These are phyloP conservation scores for Galago senegalensis DNA, from an alignment of 2,797 vertebrate species.

Conservation along the genomic window DNA sequence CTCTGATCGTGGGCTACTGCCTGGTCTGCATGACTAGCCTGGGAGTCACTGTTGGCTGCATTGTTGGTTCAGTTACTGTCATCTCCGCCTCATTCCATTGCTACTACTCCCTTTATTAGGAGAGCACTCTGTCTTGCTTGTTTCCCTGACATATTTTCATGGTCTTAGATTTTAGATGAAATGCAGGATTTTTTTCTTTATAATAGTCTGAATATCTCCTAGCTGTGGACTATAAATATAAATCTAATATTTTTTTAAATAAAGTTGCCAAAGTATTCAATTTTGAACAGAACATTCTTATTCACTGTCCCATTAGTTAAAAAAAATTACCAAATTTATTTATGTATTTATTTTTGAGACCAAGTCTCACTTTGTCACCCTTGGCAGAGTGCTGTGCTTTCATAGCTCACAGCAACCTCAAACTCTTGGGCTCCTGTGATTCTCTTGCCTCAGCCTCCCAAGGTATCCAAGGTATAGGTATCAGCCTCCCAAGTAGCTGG, in stretches of 20 bases:
- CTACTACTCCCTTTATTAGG: constrained; percentile 58
- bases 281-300: constrained; percentile 3
- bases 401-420: no score
- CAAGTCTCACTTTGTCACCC: no score
- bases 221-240: neutral
- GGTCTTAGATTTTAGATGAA: constrained; percentile 50
- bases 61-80: neutral
- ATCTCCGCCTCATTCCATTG: constrained; percentile 51
- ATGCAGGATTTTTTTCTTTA: neutral
- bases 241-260: constrained; percentile 35
- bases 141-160: constrained; percentile 34
- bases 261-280: neutral
- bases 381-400: no score
- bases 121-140: constrained; percentile 34
- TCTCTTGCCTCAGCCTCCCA: no score
- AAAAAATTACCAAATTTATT: constrained; percentile 1
- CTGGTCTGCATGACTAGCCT: constrained; percentile 43
- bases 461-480: no score
- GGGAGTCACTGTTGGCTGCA: constrained; percentile 1
- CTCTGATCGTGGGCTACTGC: neutral
- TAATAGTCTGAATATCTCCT: neutral
- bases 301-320: neutral
- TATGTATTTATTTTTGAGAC: neutral
- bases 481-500: no score
- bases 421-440: no score